Evolutionary conservation across 2,888 invertebrate genomes (phyloP), one percentile per base, ranked within the genome.

Genomic region (Chloromyia formosa): DNA sequence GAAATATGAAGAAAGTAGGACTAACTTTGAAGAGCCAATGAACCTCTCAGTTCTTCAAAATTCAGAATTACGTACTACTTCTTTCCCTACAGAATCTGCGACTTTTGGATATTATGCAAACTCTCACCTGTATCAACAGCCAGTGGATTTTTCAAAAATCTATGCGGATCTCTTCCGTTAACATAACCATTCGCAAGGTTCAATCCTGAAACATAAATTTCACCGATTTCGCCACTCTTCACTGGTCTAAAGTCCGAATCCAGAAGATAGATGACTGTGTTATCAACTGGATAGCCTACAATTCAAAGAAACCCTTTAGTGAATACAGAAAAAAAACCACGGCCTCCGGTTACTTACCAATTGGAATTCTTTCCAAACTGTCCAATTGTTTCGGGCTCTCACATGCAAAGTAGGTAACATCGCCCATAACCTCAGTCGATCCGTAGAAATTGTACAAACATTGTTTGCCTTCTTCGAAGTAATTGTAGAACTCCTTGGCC

Each of bases 351-450:
- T 45, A 82, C 86, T 87, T 84, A 93, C 94, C 94, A 78, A 96
- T 95, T 1, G 95, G 95, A 68, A 96, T 90, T 79, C 92, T 93
- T 9, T 90, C 88, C 74, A 88, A 86, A 75, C 87, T 83, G 76
- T 89, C 87, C 75, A 94, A 80, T 78, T 93, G 91, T 3, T 87
- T 87, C 14, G 86, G 81, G 68, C 87, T 88, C 75, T 88, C 88
- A 79, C 95, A 87, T 0, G 91, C 87, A 79, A 92, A 91, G 80
- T 90, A 95, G 0, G 95, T 94, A 1, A 96, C 94, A 82, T 95
- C 96, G 0, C 94, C 96, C 92, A 95, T 95, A 0, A 95, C 91
- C 83, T 96, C 96, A 0, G 96, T 95, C 78, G 95, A 94, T 0
- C 96, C 96, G 81, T 95, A 96, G 82, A 95, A 95, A 82, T 96